Evolutionary conservation across 2,888 invertebrate species (phyloP), one percentile per base, ranked within the genome.

Genomic region (Sphaerophoria rueppellii): DNA sequence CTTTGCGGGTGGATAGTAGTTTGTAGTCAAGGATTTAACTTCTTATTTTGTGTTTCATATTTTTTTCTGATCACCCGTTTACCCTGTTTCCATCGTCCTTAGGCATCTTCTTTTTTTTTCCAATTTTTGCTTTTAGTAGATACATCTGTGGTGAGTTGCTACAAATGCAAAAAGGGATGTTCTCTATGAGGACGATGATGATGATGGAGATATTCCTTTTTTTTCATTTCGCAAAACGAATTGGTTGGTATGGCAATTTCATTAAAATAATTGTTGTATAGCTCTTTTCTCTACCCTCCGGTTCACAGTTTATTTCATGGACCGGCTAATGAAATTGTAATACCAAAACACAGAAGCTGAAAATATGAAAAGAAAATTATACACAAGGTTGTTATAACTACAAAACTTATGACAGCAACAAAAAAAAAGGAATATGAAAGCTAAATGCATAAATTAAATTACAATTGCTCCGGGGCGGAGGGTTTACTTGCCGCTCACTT

Each of bases 241-340:
- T 81, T 82, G 67, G 87, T 86, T 86, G 87, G 73, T 79, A 87
- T 82, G 86, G 82, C 83, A 79, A 86, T 86, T 87, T 81, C 86
- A 87, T 87, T 87, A 87, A 82, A 87, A 86, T 87, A 87, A 87
- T 87, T 87, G 79, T 81, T 63, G 61, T 40, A 67, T 24, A 52
- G 52, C 9, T 43, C 9, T 43, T 32, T 46, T 4, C 32, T 9
- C 54, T 43, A 24, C 9, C 6, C 11, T 9, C 43, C 43, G 9
- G 24, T 24, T 24, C 37, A 52, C 0, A 12, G 0, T 4, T 7
- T 11, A 9, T 7, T 9, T 9, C 9, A 43, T 4, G 37, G 5
- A 48, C 9, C 69, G 69, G 81, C 77, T 85, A 85, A 85, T 85
- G 81, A 85, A 85, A 81, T 85, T 82, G 76, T 85, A 85, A 72